Conservation (phyloP, 2,797 vertebrate species). For the Gymnodraco acuticeps region DNA sequence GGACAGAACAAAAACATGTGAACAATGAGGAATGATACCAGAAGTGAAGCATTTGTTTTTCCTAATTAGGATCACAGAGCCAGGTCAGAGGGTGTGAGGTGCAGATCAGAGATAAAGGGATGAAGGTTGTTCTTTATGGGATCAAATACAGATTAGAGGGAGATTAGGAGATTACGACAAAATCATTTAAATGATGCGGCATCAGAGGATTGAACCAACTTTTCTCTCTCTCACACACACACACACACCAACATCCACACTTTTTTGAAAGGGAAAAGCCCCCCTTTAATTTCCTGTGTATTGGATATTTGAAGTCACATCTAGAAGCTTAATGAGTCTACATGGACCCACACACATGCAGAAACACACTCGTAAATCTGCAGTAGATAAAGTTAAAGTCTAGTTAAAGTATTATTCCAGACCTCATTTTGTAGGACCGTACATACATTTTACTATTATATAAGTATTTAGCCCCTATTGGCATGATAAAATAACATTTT, state of each 20-base stretch:
- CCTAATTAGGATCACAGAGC: conserved; percentile 26
- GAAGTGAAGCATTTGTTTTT: conserved; percentile 25
- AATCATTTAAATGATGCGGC: conserved; percentile 55
- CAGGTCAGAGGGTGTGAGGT: conserved; percentile 5
- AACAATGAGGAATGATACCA: not conserved
- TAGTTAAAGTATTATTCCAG: not conserved
- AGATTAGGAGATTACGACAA: conserved; percentile 68
- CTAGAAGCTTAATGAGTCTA: not conserved
- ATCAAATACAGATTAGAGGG: conserved; percentile 65
- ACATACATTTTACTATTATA: not conserved
- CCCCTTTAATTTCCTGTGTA: conserved; percentile 19
- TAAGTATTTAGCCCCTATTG: too few relatives aligned
- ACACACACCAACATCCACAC: not conserved
- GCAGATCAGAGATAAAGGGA: conserved; percentile 52
- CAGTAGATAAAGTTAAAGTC: too few relatives aligned
- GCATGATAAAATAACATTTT: not conserved
- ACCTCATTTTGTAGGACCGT: not conserved
- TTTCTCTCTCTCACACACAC: not conserved
- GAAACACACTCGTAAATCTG: not conserved
- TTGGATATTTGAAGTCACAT: conserved; percentile 16
- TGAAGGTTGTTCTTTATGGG: conserved; percentile 55
- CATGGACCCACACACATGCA: not conserved
- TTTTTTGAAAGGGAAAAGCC: conserved; percentile 13
- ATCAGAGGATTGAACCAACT: conserved; percentile 43
- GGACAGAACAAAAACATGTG: conserved; percentile 14